A percentile compares a stretch with the other conserved stretches of the same genome.
Conservation (phyloP, 2,888 invertebrate genomes). For the Zygogramma bicolorata region DNA sequence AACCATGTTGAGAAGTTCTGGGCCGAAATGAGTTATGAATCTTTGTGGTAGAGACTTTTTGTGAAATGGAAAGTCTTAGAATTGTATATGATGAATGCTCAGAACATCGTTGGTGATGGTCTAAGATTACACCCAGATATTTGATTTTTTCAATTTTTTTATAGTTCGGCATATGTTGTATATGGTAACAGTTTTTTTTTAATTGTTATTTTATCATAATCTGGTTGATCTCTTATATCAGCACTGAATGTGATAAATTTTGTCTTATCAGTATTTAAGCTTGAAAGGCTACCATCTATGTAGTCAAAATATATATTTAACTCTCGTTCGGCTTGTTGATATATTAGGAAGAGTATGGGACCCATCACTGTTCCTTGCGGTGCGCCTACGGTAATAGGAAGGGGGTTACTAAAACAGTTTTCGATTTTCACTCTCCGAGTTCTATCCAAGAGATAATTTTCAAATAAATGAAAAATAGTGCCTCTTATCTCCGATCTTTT, state of each 20-base stretch:
- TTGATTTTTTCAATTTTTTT: constrained; percentile 5
- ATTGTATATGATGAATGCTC: no score
- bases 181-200: constrained; percentile 7
- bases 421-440: not conserved
- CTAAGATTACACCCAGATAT: constrained; percentile 5
- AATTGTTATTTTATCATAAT: constrained; percentile 5
- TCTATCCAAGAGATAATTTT: no score
- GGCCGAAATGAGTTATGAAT: no score
- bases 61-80: no score
- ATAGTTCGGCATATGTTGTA: not conserved
- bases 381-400: not conserved
- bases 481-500: not conserved
- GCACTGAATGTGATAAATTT: constrained; percentile 10
- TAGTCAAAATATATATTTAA: constrained; percentile 4
- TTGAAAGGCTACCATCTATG: not conserved
- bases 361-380: not conserved
- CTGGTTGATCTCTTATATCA: constrained; percentile 15
- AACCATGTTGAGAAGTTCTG: no score
- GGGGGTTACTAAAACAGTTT: not conserved
- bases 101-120: no score
- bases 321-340: not conserved
- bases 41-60: no score
- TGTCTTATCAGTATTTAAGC: not conserved
- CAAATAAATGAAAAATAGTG: not conserved
- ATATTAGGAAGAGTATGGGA: not conserved